Evolutionary conservation across 2,888 invertebrate species (phyloP).

Genomic region (Clepsis dumicolana): DNA sequence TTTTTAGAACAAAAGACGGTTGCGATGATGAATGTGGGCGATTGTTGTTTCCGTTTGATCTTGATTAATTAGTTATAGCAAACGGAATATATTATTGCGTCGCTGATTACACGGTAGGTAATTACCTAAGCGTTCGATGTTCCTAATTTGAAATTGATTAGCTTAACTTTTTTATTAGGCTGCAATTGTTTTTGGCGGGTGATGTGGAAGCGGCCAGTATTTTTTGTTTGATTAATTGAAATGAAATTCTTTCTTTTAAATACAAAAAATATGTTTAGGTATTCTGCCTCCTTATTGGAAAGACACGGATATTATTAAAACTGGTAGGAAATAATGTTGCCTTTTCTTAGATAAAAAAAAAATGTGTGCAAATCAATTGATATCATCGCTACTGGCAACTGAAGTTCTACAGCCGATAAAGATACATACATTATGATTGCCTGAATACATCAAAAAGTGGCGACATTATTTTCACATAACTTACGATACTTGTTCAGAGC

Average conservation of each 20-base stretch:
- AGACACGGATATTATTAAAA: no score
- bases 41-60: constrained; percentile 76
- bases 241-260: no score
- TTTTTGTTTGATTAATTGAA: neutral
- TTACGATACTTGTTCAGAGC: neutral
- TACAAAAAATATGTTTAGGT: no score
- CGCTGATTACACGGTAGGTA: constrained; percentile 60
- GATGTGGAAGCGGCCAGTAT: neutral
- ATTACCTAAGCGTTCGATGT: constrained; percentile 61
- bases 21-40: constrained; percentile 58
- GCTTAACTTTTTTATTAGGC: constrained; percentile 2
- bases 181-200: neutral
- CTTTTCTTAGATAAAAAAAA: no score
- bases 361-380: no score
- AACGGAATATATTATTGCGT: constrained; percentile 78
- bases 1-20: constrained; percentile 50
- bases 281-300: no score
- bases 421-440: no score
- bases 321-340: no score
- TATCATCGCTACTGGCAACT: no score
- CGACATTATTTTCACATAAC: no score
- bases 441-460: no score
- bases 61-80: constrained; percentile 80
- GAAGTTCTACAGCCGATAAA: no score
- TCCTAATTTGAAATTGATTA: constrained; percentile 42